phyloP scores from a whole-genome alignment of 2,888 invertebrate genomes.

The Acronicta psi region DNA sequence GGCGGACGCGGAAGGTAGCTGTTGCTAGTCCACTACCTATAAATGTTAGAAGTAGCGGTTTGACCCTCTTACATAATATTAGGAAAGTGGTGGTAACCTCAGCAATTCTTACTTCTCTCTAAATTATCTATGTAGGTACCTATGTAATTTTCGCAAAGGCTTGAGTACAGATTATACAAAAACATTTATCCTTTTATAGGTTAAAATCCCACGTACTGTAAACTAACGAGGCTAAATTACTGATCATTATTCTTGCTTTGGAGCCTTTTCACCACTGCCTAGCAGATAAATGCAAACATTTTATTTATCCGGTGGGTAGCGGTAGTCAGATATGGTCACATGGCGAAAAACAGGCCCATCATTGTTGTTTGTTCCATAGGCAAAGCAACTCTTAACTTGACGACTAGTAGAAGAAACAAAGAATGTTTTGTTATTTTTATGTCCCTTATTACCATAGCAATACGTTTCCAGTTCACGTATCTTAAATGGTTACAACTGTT shows the following conservation, averaged over 20 bases:
- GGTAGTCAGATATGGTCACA: too few species aligned
- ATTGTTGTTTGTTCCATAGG: conserved; percentile 26
- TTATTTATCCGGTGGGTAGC: too few species aligned
- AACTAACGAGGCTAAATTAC: conserved; percentile 33
- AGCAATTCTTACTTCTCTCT: background rate
- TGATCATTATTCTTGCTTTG: conserved; percentile 12
- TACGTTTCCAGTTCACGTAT: conserved; percentile 8
- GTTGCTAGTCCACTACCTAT: background rate
- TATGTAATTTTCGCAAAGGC: conserved; percentile 1
- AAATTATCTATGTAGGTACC: too few species aligned
- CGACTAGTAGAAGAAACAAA: conserved; percentile 6
- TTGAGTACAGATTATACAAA: background rate
- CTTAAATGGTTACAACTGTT: background rate
- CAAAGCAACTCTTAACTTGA: background rate
- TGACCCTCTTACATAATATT: background rate
- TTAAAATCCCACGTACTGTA: too few species aligned
- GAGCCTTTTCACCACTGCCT: too few species aligned
- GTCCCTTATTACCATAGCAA: conserved; percentile 9
- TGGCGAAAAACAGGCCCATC: background rate
- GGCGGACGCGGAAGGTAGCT: conserved; percentile 15
- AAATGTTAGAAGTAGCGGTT: background rate
- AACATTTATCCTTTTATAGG: too few species aligned
- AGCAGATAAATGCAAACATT: too few species aligned
- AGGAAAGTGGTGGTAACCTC: background rate
- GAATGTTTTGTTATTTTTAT: conserved; percentile 18